Evolutionary conservation across 92 coral and sea anemone genomes (phyloP).

Genomic region (Umimayanthus chanpuru): DNA sequence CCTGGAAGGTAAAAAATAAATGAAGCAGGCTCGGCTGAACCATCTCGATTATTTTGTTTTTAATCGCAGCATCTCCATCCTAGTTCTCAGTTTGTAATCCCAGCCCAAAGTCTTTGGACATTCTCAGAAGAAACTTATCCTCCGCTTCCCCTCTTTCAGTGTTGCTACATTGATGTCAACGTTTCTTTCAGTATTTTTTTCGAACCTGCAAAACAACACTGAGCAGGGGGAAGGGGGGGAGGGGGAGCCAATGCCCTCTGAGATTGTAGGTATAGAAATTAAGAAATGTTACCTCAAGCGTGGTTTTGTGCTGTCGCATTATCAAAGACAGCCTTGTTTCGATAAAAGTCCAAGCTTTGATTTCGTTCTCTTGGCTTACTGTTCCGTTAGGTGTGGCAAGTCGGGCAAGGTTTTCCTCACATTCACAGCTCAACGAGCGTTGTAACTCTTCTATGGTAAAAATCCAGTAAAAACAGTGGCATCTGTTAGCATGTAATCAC

Average conservation of each 20-base stretch:
- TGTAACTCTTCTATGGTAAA: slow-evolving; percentile 60
- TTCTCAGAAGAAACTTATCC: too few relatives aligned
- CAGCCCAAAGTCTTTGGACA: too few relatives aligned
- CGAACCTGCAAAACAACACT: too few relatives aligned
- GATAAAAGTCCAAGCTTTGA: slow-evolving; percentile 76
- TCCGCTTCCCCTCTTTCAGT: too few relatives aligned
- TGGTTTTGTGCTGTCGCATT: slow-evolving; percentile 82
- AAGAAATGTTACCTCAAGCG: slow-evolving; percentile 63
- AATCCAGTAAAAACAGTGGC: neutral
- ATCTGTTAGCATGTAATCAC: neutral
- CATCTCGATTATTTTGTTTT: too few relatives aligned
- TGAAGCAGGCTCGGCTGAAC: too few relatives aligned
- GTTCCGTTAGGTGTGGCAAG: slow-evolving; percentile 62
- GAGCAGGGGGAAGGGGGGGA: too few relatives aligned
- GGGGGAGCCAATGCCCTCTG: too few relatives aligned
- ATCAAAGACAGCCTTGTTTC: slow-evolving; percentile 83
- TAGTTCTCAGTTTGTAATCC: neutral
- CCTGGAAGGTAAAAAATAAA: too few relatives aligned
- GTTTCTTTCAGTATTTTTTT: too few relatives aligned
- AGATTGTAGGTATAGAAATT: neutral
- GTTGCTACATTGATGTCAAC: too few relatives aligned
- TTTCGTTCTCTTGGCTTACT: slow-evolving; percentile 76
- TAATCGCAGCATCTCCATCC: too few relatives aligned
- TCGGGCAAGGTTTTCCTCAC: slow-evolving; percentile 40
- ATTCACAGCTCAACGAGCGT: slow-evolving; percentile 46